Percentiles rank a stretch among this genome's conserved stretches.
Evolutionary conservation across 2,797 vertebrate species (phyloP).

Genomic region (Amniataba percoides): DNA sequence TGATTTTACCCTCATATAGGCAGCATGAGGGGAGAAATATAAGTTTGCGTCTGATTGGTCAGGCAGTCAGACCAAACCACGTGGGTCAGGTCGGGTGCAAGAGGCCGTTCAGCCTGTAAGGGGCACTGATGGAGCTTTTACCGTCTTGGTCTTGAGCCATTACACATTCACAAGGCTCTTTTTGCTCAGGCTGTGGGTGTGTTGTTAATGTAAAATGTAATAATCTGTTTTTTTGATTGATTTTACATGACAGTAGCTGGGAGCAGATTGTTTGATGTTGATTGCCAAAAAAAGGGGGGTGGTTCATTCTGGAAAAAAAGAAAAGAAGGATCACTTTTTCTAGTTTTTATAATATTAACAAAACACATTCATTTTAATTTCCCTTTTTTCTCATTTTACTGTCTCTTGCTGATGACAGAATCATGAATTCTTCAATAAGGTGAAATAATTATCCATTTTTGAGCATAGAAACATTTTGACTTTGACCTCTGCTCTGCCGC

Average conservation of each 20-base stretch:
- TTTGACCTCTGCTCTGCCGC: not conserved
- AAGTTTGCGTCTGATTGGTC: slow-evolving; percentile 4
- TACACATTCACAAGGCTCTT: not conserved
- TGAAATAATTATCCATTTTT: not conserved
- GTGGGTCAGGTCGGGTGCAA: not conserved
- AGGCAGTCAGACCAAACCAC: not conserved
- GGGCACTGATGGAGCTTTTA: slow-evolving; percentile 12
- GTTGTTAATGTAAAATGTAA: not conserved
- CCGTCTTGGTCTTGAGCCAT: not conserved
- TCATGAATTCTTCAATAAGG: not conserved
- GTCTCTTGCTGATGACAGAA: not conserved
- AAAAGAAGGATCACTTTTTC: not conserved
- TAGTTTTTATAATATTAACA: not conserved
- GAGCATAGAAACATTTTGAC: not conserved
- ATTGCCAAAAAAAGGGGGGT: not conserved
- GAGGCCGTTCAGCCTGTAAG: not conserved
- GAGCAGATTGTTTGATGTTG: not conserved
- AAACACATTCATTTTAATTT: not conserved
- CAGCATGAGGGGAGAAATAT: not conserved
- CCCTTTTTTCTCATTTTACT: not conserved
- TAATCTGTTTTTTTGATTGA: not conserved
- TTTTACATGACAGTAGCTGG: slow-evolving; percentile 3
- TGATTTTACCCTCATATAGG: not conserved
- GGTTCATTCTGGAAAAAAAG: not conserved
- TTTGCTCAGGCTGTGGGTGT: not conserved